These are phyloP conservation scores for Engraulis encrasicolus DNA, from an alignment of 2,113 vertebrate species.

Conservation along the genomic window DNA sequence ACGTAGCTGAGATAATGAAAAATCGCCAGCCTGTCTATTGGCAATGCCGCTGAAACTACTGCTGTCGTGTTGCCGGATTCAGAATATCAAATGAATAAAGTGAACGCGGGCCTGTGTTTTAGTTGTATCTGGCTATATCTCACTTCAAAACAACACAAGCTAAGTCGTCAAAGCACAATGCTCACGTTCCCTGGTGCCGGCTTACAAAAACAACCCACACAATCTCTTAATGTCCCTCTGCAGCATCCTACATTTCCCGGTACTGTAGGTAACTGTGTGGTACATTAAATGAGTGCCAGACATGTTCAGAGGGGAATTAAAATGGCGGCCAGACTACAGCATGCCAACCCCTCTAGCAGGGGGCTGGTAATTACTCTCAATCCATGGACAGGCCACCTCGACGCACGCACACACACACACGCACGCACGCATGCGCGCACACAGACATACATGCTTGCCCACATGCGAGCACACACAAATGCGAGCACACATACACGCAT, in stretches of 20 bases:
- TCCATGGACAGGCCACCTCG: neutral
- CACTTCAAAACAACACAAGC: neutral
- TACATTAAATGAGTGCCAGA: neutral
- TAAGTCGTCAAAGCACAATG: no score
- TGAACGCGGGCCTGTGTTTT: neutral
- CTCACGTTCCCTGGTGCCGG: neutral
- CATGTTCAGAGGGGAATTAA: neutral
- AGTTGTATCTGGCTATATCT: neutral
- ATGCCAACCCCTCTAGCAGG: neutral
- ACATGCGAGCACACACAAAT: no score
- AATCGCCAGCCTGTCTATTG: conserved; percentile 7
- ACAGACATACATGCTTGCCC: no score
- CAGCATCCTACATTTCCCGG: neutral
- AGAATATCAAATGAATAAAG: neutral
- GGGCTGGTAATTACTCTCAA: neutral
- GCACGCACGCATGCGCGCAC: neutral
- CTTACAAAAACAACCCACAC: neutral
- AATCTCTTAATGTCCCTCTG: neutral
- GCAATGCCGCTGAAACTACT: conserved; percentile 25
- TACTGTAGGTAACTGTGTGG: neutral
- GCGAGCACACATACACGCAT: no score
- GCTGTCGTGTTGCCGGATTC: neutral
- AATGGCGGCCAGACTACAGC: neutral
- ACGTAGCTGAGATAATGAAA: conserved; percentile 30
- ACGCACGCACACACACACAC: neutral